Base-by-base conservation (phyloP, 2,888 invertebrate genomes). In the Callimorpha dominula region DNA sequence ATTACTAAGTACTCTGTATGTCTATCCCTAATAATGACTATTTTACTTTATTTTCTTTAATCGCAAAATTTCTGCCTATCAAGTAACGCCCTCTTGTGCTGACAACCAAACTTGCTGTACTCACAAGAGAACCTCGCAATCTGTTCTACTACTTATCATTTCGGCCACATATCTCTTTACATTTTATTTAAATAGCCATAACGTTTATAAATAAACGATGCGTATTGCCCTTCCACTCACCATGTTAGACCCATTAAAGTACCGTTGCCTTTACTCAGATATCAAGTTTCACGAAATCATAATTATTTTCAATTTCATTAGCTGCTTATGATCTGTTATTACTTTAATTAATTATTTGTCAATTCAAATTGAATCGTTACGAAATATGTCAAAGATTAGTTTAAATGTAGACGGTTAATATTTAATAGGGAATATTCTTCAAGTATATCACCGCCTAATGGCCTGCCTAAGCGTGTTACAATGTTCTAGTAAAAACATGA, bases 321-420 rank as follows among this genome's bases (percentile, higher is more conserved):
- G 73, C 69, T 79, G 77, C 78, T 76, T 73, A 78, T 64, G 64
- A 73, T 76, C 80, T 71, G 79, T 75, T 78, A 85, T 85, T 77
- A 81, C 81, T 84, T 82, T 85, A 81, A 87, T 86, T 86, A 83
- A 77, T 81, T 78, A 81, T 71, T 15, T 85, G 82, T 81, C 81
- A 86, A 75, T 76, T 75, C 49, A 74, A 84, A 81, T 83, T 78
- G 63, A 73, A 77, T 79, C 70, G 72, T 73, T 52, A n/a, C 8
- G 67, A 73, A 76, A 75, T 76, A 78, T 46, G 70, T 78, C 84
- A 86, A 72, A 85, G 86, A 89, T 15, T 82, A 84, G n/a, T 42
- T n/a, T 42, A n/a, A 4, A 9, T 14, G 40, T 69, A 72, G 76
- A 68, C 31, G 63, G 31, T 65, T 57, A 0, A 20, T 17, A 42